phyloP scores from a whole-genome alignment of 2,888 invertebrate species.

The Vannuccia rotundouncinata region DNA sequence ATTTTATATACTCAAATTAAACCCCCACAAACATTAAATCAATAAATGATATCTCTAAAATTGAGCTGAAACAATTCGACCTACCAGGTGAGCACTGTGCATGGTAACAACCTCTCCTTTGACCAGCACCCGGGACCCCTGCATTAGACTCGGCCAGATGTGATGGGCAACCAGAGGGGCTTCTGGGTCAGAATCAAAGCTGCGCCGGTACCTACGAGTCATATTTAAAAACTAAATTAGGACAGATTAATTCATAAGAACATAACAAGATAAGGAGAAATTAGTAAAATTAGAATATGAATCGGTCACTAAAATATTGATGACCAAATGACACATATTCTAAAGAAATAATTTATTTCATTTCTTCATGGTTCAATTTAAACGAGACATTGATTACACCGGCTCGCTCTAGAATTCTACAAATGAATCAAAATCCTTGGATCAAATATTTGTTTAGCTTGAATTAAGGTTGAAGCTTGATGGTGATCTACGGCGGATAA shows the following conservation, averaged over 20 bases:
- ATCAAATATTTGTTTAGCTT: too few relatives aligned
- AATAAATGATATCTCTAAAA: too few relatives aligned
- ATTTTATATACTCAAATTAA: too few relatives aligned
- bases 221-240: neutral
- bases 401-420: too few relatives aligned
- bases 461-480: too few relatives aligned
- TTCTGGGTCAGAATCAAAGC: slow-evolving; percentile 55
- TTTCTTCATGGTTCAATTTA: too few relatives aligned
- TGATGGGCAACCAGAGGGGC: slow-evolving; percentile 56
- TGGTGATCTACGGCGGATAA: too few relatives aligned
- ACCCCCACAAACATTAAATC: too few relatives aligned
- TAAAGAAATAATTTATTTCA: neutral
- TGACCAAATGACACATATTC: neutral
- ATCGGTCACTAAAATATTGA: neutral
- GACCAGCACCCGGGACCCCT: slow-evolving; percentile 48
- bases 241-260: neutral
- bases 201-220: slow-evolving; percentile 52
- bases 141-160: slow-evolving; percentile 54
- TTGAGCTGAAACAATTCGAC: too few relatives aligned
- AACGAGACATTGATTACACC: too few relatives aligned
- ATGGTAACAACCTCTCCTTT: slow-evolving; percentile 53
- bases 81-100: slow-evolving; percentile 39
- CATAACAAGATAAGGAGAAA: neutral
- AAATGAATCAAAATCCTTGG: too few relatives aligned
- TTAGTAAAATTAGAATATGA: too few relatives aligned